Percentiles rank a stretch among this genome's conserved stretches.
These are phyloP conservation scores for Sinhomidia bicolor DNA, from an alignment of 2,888 invertebrate genomes.

Conservation along the genomic window DNA sequence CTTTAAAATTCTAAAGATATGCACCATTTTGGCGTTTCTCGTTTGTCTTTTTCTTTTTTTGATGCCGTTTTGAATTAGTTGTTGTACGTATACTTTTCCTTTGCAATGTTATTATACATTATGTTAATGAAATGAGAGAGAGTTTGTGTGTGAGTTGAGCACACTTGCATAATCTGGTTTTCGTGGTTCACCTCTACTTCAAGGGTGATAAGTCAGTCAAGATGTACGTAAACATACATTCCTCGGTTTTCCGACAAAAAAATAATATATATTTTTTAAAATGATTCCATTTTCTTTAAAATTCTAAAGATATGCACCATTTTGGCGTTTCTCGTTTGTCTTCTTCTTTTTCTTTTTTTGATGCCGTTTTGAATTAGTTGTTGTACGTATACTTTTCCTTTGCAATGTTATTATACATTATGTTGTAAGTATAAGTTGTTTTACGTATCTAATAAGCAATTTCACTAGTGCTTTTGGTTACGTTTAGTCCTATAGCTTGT, in stretches of 20 bases:
- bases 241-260: neutral
- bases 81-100: neutral
- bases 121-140: too few relatives aligned
- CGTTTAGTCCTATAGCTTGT: neutral
- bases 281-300: neutral
- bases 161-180: neutral
- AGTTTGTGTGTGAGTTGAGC: too few relatives aligned
- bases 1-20: neutral
- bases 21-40: neutral
- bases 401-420: neutral
- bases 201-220: conserved; percentile 17
- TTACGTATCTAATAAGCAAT: too few relatives aligned
- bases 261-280: neutral
- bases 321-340: neutral
- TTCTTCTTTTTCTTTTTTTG: neutral
- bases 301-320: neutral
- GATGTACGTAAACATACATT: conserved; percentile 1
- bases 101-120: neutral
- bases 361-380: conserved; percentile 2
- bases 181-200: neutral
- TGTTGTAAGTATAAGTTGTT: neutral
- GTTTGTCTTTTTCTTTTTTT: neutral
- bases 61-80: neutral
- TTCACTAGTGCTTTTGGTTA: neutral
- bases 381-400: neutral